Conservation (phyloP, 2,797 vertebrate species). For the Nannoperca australis region DNA sequence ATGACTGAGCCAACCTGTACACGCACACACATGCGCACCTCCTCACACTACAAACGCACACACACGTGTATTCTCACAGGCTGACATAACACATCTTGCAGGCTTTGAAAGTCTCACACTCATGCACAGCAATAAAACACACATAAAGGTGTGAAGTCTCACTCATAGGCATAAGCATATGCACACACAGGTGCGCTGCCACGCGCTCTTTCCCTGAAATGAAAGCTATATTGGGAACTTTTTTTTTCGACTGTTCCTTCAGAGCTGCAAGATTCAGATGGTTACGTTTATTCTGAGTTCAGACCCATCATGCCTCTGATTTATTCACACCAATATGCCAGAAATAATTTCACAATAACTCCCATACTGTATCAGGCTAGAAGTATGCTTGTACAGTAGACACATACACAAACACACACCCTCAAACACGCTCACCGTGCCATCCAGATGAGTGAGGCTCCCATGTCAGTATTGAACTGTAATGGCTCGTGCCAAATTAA, state of each 20-base stretch:
- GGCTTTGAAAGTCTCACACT: conserved; percentile 70
- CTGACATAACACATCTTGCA: conserved; percentile 73
- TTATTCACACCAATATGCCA: conserved; percentile 53
- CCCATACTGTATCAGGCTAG: conserved; percentile 16
- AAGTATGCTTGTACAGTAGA: conserved; percentile 19
- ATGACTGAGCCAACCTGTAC: conserved; percentile 81
- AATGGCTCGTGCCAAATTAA: conserved; percentile 84
- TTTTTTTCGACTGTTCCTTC: conserved; percentile 30
- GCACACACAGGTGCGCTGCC: conserved; percentile 16
- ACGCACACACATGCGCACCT: conserved; percentile 35
- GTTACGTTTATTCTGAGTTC: conserved; percentile 70
- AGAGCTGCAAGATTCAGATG: conserved; percentile 54
- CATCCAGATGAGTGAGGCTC: conserved; percentile 62
- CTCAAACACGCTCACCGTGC: conserved; percentile 33
- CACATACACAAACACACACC: conserved; percentile 33
- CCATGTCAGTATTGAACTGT: conserved; percentile 79
- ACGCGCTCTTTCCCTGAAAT: conserved; percentile 58
- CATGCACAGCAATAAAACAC: conserved; percentile 46
- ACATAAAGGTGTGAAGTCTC: conserved; percentile 73
- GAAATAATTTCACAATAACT: conserved; percentile 58
- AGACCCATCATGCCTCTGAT: conserved; percentile 59
- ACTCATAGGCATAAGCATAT: conserved; percentile 41
- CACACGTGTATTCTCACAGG: conserved; percentile 47
- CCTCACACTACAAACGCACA: conserved; percentile 49
- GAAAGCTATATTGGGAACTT: conserved; percentile 63